phyloP scores from a whole-genome alignment of 1,140 invertebrate species.

The Zaprionus nigranus region DNA sequence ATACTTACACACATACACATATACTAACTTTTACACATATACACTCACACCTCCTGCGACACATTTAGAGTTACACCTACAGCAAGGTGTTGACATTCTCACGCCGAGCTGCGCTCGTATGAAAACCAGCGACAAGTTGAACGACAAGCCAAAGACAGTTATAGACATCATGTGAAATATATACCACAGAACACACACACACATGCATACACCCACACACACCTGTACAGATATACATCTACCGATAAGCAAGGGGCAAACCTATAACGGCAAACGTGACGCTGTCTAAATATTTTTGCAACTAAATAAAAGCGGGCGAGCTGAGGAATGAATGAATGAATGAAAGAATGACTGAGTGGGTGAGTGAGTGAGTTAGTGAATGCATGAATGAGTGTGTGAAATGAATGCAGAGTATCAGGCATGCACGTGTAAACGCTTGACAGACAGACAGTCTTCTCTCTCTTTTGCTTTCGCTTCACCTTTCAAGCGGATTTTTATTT shows the following conservation, averaged over 20 bases:
- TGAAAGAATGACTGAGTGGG: constrained; percentile 6
- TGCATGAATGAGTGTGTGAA: constrained; percentile 28
- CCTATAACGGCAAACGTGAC: constrained; percentile 18
- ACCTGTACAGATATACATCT: neutral
- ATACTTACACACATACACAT: neutral
- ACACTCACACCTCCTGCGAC: neutral
- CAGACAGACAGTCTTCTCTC: constrained; percentile 18
- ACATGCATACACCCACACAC: constrained; percentile 7
- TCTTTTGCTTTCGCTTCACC: neutral
- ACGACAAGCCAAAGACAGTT: constrained; percentile 27
- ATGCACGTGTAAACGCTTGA: constrained; percentile 21
- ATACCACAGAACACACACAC: constrained; percentile 1
- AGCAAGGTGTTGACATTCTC: constrained; percentile 52
- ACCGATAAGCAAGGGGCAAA: constrained; percentile 9
- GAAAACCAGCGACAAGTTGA: constrained; percentile 45
- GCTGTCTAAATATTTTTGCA: constrained; percentile 42
- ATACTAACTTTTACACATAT: constrained; percentile 6
- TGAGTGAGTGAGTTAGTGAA: constrained; percentile 3
- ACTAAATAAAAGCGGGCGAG: constrained; percentile 31
- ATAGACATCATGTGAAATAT: constrained; percentile 19
- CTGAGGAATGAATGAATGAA: constrained; percentile 17
- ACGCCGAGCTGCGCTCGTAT: constrained; percentile 46
- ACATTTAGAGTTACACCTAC: constrained; percentile 15
- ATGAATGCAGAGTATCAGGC: constrained; percentile 6
- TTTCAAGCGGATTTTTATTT: constrained; percentile 6